Base-by-base conservation (phyloP, 30 jellyfish, hydroid and myxozoan genomes). In the Mastigias papua region DNA sequence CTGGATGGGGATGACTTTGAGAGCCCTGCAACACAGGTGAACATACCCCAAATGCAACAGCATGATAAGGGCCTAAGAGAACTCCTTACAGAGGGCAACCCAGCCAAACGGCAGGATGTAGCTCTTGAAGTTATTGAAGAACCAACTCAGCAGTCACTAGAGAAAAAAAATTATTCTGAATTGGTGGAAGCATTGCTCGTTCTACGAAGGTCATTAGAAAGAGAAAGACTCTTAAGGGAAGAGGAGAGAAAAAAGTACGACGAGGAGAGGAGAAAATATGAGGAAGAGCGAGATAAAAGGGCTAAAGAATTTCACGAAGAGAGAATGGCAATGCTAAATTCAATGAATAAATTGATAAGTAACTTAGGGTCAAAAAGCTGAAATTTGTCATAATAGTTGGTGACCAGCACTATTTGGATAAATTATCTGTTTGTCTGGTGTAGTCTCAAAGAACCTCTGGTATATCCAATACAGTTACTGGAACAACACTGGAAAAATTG, bases 271-370 rank as follows among this genome's bases (percentile, higher is more conserved):
- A 58, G 71, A 61, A 85, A 85, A 62, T 9, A 85, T 28, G 94
- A 85, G 33, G 94, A 85, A 31, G 94, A 85, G 51, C 54, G 94
- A 29, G 94, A 85, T 76, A 85, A 86, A 48, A 60, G 94, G 67
- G 94, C 94, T 0, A 72, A 68, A 73, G 94, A 85, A 64, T 85
- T 85, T 51, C 94, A 85, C 66, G 94, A 85, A 65, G 94, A 85
- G 69, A 60, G 94, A 60, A 85, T 85, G 94, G 94, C 94, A 20
- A 85, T 85, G 94, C 67, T 85, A 26, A 85, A 73, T 67, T 85
- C 94, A 21, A 85, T 85, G 94, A 85, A 85, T 78, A 85, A 73
- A 48, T 67, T 85, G 65, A 85, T 85, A 29, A 31, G 82, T 49
- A 85, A 49, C 54, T 80, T 85, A 50, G 94, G 94, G 16, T 16